Evolutionary conservation across 2,113 vertebrate genomes (phyloP).

Genomic region (Ondatra zibethicus): DNA sequence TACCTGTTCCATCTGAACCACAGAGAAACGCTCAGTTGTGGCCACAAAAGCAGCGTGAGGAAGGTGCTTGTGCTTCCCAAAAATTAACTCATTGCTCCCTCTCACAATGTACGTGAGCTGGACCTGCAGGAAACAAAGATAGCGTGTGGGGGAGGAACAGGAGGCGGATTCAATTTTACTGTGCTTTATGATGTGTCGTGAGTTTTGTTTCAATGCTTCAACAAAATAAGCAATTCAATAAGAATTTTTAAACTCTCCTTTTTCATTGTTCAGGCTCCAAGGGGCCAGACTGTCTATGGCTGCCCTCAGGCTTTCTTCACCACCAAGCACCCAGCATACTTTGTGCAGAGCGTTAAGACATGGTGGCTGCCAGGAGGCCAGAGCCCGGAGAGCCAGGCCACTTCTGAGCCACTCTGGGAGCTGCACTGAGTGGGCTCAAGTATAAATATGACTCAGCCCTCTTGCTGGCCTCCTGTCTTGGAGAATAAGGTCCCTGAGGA

Average conservation of each 20-base stretch:
- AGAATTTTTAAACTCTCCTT: neutral
- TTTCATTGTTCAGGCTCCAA: neutral
- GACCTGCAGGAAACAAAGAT: neutral
- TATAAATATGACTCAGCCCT: neutral
- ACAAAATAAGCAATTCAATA: conserved; percentile 5
- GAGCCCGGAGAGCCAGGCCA: neutral
- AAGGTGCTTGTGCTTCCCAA: neutral
- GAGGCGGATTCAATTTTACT: neutral
- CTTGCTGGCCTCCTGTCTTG: neutral
- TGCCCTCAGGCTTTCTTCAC: neutral
- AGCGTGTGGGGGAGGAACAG: fast-evolving
- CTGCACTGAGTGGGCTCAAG: too few species aligned
- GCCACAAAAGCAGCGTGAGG: too few species aligned
- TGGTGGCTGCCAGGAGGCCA: neutral
- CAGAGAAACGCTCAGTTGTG: fast-evolving
- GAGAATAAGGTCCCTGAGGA: neutral
- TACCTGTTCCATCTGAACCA: neutral
- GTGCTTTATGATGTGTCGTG: neutral
- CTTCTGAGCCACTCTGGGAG: neutral
- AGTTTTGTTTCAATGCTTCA: neutral
- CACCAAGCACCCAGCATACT: neutral
- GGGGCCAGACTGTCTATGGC: neutral
- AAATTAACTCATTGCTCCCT: neutral
- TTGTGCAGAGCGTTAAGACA: fast-evolving
- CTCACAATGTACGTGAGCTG: neutral